These are phyloP conservation scores for Cichlasoma orientale DNA, from an alignment of 2,797 vertebrate species.

Conservation along the genomic window DNA sequence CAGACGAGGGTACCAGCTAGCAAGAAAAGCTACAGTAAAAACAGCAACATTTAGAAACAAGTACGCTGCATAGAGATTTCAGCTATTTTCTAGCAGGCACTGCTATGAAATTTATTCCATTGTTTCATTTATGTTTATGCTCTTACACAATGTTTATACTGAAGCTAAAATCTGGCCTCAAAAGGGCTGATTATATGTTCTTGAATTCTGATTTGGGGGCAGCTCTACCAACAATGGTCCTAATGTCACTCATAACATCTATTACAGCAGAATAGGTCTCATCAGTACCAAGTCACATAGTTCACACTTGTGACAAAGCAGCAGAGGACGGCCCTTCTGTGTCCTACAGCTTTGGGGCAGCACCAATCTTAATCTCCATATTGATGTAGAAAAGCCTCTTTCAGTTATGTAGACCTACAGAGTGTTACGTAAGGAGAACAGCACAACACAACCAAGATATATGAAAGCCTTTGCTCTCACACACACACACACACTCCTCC, in stretches of 20 bases:
- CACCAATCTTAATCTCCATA: conserved; percentile 46
- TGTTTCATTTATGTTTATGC: not conserved
- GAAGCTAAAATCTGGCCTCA: not conserved
- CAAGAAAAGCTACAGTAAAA: too few species aligned
- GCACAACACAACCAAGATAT: conserved; percentile 1
- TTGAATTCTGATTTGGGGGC: not conserved
- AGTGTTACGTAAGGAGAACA: conserved; percentile 9
- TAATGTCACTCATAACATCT: not conserved
- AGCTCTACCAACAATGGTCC: not conserved
- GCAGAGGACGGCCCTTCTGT: conserved; percentile 2
- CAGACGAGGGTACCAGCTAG: not conserved
- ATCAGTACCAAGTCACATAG: conserved; percentile 8
- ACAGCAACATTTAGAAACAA: not conserved
- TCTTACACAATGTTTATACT: not conserved
- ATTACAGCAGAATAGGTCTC: conserved; percentile 19
- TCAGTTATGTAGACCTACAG: conserved; percentile 22
- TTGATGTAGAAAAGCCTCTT: conserved; percentile 37
- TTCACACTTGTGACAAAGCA: conserved; percentile 20
- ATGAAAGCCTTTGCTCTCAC: conserved; percentile 18
- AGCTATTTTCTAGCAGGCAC: not conserved
- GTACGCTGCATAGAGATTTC: not conserved
- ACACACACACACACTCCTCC: not conserved
- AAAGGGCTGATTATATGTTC: not conserved
- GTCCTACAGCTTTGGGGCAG: conserved; percentile 35
- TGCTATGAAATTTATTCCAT: not conserved